phyloP scores from a whole-genome alignment of 23 tunicate genomes.

The Botrylloides violaceus region DNA sequence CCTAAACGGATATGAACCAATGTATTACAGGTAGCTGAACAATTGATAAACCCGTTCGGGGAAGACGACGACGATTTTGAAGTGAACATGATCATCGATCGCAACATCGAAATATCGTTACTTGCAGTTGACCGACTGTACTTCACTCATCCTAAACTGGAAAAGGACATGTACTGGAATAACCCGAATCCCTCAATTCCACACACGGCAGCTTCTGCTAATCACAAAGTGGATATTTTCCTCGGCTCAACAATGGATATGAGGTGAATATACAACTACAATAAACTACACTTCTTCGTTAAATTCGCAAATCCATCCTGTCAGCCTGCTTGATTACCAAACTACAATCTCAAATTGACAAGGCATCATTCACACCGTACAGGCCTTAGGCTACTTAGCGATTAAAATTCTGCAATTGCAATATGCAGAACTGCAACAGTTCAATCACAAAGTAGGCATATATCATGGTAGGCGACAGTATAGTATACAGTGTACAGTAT shows the following conservation, averaged over 20 bases:
- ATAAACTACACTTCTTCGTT: background rate
- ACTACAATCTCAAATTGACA: no score
- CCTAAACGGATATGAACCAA: no score
- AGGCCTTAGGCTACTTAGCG: no score
- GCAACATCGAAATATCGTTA: conserved; percentile 79
- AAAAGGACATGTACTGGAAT: conserved; percentile 75
- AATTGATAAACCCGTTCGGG: conserved; percentile 89
- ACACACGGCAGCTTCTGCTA: conserved; percentile 66
- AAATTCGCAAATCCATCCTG: no score
- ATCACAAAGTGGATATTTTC: conserved; percentile 73
- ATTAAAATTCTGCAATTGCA: no score
- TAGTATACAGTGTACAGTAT: background rate
- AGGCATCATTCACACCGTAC: no score
- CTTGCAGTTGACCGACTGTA: conserved; percentile 78
- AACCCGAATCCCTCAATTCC: conserved; percentile 46
- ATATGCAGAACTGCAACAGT: no score
- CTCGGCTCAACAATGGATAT: conserved; percentile 88
- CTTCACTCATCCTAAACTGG: conserved; percentile 68
- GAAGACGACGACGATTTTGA: conserved; percentile 97
- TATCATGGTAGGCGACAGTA: background rate
- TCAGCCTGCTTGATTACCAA: no score
- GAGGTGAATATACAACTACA: conserved; percentile 32
- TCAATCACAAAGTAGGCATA: background rate
- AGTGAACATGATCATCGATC: conserved; percentile 75
- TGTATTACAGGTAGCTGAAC: conserved; percentile 86